Evolutionary conservation across 2,113 vertebrate genomes (phyloP), one percentile per base, ranked within the genome.

Genomic region (Sphyrna mokarran): DNA sequence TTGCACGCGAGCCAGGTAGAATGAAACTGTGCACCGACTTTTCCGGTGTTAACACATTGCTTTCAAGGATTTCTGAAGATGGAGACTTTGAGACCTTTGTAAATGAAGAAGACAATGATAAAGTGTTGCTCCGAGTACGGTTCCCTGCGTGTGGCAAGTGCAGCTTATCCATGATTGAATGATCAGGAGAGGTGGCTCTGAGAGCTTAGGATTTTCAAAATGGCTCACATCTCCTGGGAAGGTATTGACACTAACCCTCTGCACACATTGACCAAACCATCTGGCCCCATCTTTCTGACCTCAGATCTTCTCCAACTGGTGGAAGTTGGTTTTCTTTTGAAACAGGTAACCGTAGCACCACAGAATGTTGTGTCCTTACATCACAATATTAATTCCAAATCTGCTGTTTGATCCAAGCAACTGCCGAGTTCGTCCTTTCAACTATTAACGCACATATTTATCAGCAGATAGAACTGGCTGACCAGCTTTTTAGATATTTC

Each of bases 351-450:
- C 40, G 18, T 95, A 26, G 69, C 69, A 33, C 26, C 68, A 54
- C 37, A 69, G 37, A 58, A 90, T 33, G 10, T 33, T 26, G 11
- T 58, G 33, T 72, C 69, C 43, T 26, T 14, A 54, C 94, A 70
- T 95, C 69, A 95, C 33, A 76, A 76, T 33, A 93, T 63, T 43
- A 9, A 95, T 95, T 95, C 69, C 61, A 95, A 72, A 95, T 54
- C 40, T 48, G 68, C 33, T 69, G 43, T 9, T 95, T 40, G 69
- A 70, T 54, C 93, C 54, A 72, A 95, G 93, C 18, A n/a, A 94
- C 13, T 37, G n/a, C 91, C 11, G 33, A 14, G 16, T 83, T 43
- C n/a, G 20, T 40, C 14, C 6, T 4, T 33, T 16, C 29, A 18
- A 43, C 20, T 69, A 11, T 40, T 66, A 68, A 37, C 0, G 4